A percentile compares a stretch with the other conserved stretches of the same genome.
Conservation (phyloP, 1,140 invertebrate species). For the Brevipalpus yothersi region DNA sequence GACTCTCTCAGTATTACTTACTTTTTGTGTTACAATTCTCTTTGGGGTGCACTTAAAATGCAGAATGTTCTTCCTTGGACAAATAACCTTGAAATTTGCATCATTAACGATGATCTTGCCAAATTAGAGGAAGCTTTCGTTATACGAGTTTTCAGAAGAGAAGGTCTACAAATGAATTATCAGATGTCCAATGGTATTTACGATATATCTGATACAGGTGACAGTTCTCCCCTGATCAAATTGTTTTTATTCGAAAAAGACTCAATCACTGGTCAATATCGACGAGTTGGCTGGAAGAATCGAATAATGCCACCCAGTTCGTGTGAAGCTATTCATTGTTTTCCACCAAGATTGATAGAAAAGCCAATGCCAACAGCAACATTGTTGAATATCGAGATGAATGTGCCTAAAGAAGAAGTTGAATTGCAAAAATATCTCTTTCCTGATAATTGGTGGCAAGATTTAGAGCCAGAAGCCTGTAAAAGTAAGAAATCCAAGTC, state of each 20-base stretch:
- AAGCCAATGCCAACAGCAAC: constrained; percentile 25
- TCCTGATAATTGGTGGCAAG: constrained; percentile 33
- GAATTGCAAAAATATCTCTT: constrained; percentile 36
- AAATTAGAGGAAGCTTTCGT: constrained; percentile 22
- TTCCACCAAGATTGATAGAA: constrained; percentile 27
- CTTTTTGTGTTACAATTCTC: constrained; percentile 27
- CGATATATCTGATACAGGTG: constrained; percentile 5
- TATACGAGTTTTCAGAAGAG: constrained; percentile 18
- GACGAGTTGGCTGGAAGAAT: constrained; percentile 30
- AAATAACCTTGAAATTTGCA: constrained; percentile 23
- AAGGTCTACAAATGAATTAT: constrained; percentile 19
- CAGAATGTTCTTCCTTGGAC: constrained; percentile 25
- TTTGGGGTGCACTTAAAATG: constrained; percentile 26
- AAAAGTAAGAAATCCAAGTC: constrained; percentile 2
- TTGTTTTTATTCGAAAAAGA: constrained; percentile 23
- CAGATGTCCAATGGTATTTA: constrained; percentile 23
- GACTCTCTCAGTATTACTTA: constrained; percentile 19
- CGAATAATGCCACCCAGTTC: constrained; percentile 27
- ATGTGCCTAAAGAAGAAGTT: constrained; percentile 30
- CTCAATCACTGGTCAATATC: constrained; percentile 19
- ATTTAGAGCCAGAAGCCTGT: constrained; percentile 27
- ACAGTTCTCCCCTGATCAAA: constrained; percentile 5
- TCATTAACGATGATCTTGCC: constrained; percentile 21
- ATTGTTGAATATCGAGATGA: constrained; percentile 23
- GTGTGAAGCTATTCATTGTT: constrained; percentile 29